Evolutionary conservation across 2,113 vertebrate genomes (phyloP).

Genomic region (Illadopsis cleaveri): DNA sequence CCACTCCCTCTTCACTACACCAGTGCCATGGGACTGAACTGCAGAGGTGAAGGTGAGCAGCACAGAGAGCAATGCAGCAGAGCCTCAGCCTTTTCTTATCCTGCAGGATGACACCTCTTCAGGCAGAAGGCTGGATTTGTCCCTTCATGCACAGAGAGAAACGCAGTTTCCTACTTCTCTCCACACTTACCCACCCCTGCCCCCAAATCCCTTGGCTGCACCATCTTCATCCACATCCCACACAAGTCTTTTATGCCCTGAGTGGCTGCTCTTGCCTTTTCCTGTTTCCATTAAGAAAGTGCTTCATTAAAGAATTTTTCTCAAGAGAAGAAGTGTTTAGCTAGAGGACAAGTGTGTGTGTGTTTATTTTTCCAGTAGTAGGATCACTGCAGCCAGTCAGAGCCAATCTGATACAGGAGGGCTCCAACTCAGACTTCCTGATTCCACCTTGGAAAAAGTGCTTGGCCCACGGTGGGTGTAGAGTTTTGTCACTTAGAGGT

Average conservation of each 20-base stretch:
- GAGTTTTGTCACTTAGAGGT: not conserved
- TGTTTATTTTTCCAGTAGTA: not conserved
- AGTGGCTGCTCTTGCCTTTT: not conserved
- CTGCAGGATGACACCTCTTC: not conserved
- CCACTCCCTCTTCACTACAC: rapidly evolving
- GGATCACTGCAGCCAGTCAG: not conserved
- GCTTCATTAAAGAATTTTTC: not conserved
- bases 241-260: not conserved
- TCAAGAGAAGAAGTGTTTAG: not conserved
- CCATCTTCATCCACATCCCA: not conserved
- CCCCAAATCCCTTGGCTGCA: not conserved
- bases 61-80: not conserved
- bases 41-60: not conserved
- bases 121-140: not conserved
- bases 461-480: rapidly evolving
- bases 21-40: not conserved
- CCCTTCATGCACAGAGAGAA: not conserved
- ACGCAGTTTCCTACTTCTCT: not conserved
- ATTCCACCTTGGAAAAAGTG: not conserved
- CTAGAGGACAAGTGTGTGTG: not conserved
- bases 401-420: rapidly evolving
- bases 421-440: not conserved
- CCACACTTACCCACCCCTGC: not conserved
- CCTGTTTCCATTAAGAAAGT: not conserved
- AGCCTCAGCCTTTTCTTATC: not conserved